These are phyloP conservation scores for Channa argus DNA, from an alignment of 2,113 vertebrate genomes.

Conservation along the genomic window DNA sequence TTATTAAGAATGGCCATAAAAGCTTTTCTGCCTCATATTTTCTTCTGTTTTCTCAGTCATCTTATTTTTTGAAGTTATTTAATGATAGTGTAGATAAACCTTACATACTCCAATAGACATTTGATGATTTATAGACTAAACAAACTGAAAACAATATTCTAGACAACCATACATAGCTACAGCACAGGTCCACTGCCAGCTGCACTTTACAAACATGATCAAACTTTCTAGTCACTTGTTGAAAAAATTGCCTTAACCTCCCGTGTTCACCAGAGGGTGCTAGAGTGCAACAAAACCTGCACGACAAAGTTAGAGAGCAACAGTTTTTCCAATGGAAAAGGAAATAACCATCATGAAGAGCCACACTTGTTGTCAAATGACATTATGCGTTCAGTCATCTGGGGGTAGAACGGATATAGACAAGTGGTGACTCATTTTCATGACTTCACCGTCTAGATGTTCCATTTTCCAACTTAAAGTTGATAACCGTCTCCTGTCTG, in stretches of 20 bases:
- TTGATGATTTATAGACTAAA: no score
- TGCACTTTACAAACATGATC: no score
- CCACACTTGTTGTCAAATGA: background rate
- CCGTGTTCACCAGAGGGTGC: constrained; percentile 36
- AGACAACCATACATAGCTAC: no score
- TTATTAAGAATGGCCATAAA: no score
- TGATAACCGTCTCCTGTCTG: background rate
- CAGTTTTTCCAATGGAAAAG: background rate
- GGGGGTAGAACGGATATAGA: background rate
- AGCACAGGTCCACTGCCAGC: no score
- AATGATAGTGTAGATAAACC: no score
- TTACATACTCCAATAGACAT: no score
- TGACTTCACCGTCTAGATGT: constrained; percentile 40
- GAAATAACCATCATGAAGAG: background rate
- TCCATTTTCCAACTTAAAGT: constrained; percentile 35
- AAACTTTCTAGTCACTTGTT: no score
- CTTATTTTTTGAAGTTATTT: no score
- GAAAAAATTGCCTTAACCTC: background rate
- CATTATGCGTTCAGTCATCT: constrained; percentile 8
- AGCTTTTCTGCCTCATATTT: no score
- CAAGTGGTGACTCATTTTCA: constrained; percentile 21
- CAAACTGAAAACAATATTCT: no score
- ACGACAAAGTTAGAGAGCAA: background rate
- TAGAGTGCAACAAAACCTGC: background rate
- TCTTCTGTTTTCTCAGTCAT: no score